phyloP scores from a whole-genome alignment of 2,888 invertebrate genomes.

The Oxyteleia sp. region DNA sequence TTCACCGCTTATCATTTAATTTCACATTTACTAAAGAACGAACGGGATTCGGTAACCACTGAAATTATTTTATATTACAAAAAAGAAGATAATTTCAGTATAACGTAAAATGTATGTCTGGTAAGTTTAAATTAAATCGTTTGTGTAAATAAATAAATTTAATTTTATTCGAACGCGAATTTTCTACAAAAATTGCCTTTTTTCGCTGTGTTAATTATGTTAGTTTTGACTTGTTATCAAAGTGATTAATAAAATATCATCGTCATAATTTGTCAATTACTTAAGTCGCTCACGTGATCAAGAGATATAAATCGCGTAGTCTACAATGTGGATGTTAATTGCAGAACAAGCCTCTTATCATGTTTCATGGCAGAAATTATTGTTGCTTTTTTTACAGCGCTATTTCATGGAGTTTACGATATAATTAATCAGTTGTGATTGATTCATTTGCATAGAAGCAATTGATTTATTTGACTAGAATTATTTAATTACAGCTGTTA shows the following conservation, averaged over 20 bases:
- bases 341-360: too few relatives aligned
- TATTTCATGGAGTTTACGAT: too few relatives aligned
- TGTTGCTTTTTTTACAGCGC: too few relatives aligned
- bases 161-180: too few relatives aligned
- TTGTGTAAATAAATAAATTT: constrained; percentile 13
- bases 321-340: not conserved
- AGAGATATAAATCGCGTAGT: not conserved
- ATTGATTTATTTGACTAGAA: too few relatives aligned
- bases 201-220: constrained; percentile 31
- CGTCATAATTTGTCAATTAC: not conserved
- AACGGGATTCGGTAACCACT: too few relatives aligned
- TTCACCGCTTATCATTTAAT: constrained; percentile 24
- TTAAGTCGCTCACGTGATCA: constrained; percentile 5
- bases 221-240: not conserved
- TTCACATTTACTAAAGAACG: constrained; percentile 19
- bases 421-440: too few relatives aligned
- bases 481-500: too few relatives aligned
- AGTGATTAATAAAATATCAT: constrained; percentile 5
- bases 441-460: too few relatives aligned
- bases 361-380: too few relatives aligned
- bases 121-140: constrained; percentile 19
- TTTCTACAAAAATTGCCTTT: too few relatives aligned
- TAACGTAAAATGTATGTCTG: not conserved
- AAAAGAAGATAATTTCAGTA: too few relatives aligned
- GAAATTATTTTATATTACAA: constrained; percentile 6